Evolutionary conservation across 2,888 invertebrate genomes (phyloP), one percentile per base, ranked within the genome.

Genomic region (Yponomeuta sedellus): DNA sequence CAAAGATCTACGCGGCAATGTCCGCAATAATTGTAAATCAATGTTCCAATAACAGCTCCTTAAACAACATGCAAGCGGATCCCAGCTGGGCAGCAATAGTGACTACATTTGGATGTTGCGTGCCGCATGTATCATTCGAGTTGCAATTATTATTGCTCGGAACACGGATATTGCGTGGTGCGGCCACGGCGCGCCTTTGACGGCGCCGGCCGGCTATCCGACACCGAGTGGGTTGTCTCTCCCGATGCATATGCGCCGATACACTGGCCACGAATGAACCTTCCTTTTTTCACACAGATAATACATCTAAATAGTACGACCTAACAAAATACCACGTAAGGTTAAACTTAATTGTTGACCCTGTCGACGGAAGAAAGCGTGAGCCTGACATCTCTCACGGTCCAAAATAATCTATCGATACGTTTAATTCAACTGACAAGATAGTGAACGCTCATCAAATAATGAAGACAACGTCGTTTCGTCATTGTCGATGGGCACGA

Each of bases 381-480:
- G n/a, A 44, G 11, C 58, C 16, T 59, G 59, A 59, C 65, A 65
- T 59, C 65, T 88, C 88, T 88, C 88, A 88, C 89, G 88, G 85
- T 77, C 84, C 74, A 79, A 84, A 86, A 83, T 89, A 90, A 90
- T 89, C 83, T 89, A 90, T 90, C 90, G 89, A 89, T 89, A 88
- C 88, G 88, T 91, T 89, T 90, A 88, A 90, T 88, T 86, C 88
- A 88, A 84, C 90, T 89, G 91, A 90, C 91, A 90, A 87, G 88
- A 87, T 87, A 89, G 87, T 88, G 89, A 88, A 82, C 87, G 89
- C 86, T 89, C 89, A 87, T 90, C 90, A 89, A 87, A 88, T 89
- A 89, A 90, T 90, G 88, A 91, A 90, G 90, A 90, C 90, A 90
- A 86, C 88, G 85, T 87, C 90, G 91, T 91, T 91, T 91, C 91